Evolutionary conservation across 2,113 vertebrate genomes (phyloP), one percentile per base, ranked within the genome.

Genomic region (Cephalopterus ornatus): DNA sequence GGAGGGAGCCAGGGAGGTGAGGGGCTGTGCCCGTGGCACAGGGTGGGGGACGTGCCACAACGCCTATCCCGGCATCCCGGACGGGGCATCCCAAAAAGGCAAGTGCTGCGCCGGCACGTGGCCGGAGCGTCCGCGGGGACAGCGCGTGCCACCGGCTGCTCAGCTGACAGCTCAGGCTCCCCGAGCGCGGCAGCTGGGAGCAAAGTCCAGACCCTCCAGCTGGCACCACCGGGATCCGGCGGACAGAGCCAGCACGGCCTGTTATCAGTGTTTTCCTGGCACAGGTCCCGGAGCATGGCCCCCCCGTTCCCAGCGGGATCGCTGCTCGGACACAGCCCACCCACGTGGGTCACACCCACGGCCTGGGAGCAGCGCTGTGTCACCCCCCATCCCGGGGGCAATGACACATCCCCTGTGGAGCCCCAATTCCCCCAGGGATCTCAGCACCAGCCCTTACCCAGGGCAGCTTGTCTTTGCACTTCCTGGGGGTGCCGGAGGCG

Each of bases 361-460:
- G 13, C 89, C 8, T 0, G 8, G 53, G 2, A 77, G 33, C 33
- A 19, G 80, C 67, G 35, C 33, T 14, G 9, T 0, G 4, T 8
- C 3, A 61, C 35, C n/a, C 15, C 44, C 49, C 52, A n/a, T 14
- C 77, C 30, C 0, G 50, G 68, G 71, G 52, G 37, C 37, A 6
- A 33, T 3, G 49, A 18, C 35, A 8, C 14, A 1, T 2, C 14
- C 52, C 65, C 65, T 11, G 41, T 7, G 41, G 4, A 17, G 16
- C 41, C 37, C 73, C 41, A 24, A 5, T 39, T 11, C n/a, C 41
- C 12, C 3, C 2, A 0, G 0, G 35, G 4, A 39, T 27, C 33
- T 46, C 78, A 59, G 53, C 66, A 17, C 56, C 35, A 19, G 27
- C 56, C 92, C 98, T 98, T 98, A 99, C 99, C 99, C 99, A 99